Percentiles rank a stretch among this genome's conserved stretches.
These are phyloP conservation scores for Cichlasoma orientale DNA, from an alignment of 2,797 vertebrate species.

Conservation along the genomic window DNA sequence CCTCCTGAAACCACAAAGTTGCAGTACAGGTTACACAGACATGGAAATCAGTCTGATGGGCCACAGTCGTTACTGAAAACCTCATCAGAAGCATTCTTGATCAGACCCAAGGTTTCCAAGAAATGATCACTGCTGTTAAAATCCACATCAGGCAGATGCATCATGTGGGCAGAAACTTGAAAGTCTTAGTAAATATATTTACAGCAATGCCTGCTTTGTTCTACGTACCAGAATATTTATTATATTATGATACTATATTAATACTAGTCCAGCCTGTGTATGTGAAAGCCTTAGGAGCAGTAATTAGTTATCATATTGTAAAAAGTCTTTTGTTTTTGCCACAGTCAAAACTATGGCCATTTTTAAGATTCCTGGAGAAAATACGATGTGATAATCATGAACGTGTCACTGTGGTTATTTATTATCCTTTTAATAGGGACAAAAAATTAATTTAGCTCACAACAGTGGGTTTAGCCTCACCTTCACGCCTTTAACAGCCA, in stretches of 20 bases:
- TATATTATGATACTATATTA: neutral
- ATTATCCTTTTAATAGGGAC: too few relatives aligned
- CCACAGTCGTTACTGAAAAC: neutral
- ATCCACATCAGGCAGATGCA: neutral
- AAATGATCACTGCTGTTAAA: neutral
- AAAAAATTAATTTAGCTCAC: too few relatives aligned
- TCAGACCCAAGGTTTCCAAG: neutral
- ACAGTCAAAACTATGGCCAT: too few relatives aligned
- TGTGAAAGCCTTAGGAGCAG: too few relatives aligned
- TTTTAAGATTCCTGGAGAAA: neutral
- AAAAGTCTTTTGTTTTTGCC: too few relatives aligned
- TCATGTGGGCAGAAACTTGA: neutral
- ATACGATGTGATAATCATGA: neutral
- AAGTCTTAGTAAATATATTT: neutral
- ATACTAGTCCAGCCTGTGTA: too few relatives aligned
- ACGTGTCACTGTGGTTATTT: too few relatives aligned
- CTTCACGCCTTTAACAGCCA: too few relatives aligned
- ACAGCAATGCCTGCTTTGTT: neutral
- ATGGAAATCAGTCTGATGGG: neutral
- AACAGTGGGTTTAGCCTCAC: too few relatives aligned
- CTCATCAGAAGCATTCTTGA: neutral
- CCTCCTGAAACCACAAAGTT: neutral
- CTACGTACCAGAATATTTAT: neutral
- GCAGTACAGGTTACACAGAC: neutral
- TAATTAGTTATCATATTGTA: too few relatives aligned